phyloP scores from a whole-genome alignment of 2,113 vertebrate genomes.

The Symphodus melops region DNA sequence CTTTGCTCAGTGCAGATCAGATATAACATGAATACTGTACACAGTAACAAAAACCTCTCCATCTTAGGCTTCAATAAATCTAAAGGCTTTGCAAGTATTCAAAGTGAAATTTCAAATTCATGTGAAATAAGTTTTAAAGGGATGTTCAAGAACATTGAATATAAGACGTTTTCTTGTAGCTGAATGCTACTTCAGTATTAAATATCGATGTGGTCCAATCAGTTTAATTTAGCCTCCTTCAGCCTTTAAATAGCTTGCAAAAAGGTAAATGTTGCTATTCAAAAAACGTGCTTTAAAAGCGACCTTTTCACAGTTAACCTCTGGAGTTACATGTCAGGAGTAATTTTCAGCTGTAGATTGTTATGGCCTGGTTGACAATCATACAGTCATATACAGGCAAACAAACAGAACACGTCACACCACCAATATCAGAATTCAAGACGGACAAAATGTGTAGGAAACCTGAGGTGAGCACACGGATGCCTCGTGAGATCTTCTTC shows the following conservation, averaged over 20 bases:
- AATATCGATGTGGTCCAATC: background rate
- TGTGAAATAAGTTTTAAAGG: background rate
- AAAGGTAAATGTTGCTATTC: slow-evolving; percentile 1
- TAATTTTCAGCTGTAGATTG: slow-evolving; percentile 5
- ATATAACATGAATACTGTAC: too few species aligned
- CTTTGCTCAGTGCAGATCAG: slow-evolving; percentile 23
- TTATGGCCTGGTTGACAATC: slow-evolving; percentile 63
- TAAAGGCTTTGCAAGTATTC: slow-evolving; percentile 2
- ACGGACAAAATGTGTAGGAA: background rate
- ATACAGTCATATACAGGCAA: slow-evolving; percentile 13
- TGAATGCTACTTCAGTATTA: background rate
- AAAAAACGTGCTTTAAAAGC: background rate
- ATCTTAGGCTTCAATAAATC: too few species aligned
- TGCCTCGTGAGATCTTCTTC: background rate
- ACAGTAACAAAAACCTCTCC: too few species aligned
- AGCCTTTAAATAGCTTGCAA: background rate
- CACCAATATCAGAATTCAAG: background rate
- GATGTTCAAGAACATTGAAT: slow-evolving; percentile 6
- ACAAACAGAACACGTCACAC: background rate
- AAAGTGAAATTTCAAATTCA: background rate
- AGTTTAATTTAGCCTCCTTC: background rate
- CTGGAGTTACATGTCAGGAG: slow-evolving; percentile 17
- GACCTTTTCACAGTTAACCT: background rate
- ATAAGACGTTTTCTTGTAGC: background rate
- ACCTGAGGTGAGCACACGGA: slow-evolving; percentile 1